A percentile compares a stretch with the other conserved stretches of the same genome.
phyloP scores from a whole-genome alignment of 2,797 vertebrate genomes.

The Pipistrellus pipistrellus region DNA sequence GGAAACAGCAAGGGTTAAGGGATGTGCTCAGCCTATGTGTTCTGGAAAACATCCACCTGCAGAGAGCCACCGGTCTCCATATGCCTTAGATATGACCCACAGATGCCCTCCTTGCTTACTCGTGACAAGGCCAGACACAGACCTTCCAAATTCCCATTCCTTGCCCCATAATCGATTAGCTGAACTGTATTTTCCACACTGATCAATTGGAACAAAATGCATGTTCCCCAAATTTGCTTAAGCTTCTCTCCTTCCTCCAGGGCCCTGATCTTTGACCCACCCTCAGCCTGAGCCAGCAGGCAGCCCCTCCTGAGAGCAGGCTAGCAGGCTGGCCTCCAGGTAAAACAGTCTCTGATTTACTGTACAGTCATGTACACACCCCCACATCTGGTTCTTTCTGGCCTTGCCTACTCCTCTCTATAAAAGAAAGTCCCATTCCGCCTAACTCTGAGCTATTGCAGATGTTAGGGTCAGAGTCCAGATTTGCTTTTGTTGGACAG shows the following conservation, averaged over 20 bases:
- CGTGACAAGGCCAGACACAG: neutral
- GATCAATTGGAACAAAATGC: neutral
- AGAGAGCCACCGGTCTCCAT: neutral
- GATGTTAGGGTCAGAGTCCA: neutral
- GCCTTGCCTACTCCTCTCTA: neutral
- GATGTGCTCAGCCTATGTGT: neutral
- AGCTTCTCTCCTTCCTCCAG: neutral
- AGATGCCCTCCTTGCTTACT: neutral
- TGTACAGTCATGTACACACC: rapidly evolving
- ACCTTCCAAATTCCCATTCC: neutral
- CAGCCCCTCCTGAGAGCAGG: neutral
- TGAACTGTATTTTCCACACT: neutral
- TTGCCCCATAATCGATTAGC: neutral
- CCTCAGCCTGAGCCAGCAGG: neutral
- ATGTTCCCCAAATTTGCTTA: neutral
- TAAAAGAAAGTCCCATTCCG: neutral
- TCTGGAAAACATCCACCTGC: neutral
- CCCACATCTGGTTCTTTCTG: neutral
- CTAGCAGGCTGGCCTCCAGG: neutral
- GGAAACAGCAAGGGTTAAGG: neutral
- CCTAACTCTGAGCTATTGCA: neutral
- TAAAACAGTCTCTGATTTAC: neutral
- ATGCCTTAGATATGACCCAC: neutral
- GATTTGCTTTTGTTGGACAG: neutral
- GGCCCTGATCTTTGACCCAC: neutral